Base-by-base conservation (phyloP, 2,797 vertebrate species). In the Sternotherus odoratus region DNA sequence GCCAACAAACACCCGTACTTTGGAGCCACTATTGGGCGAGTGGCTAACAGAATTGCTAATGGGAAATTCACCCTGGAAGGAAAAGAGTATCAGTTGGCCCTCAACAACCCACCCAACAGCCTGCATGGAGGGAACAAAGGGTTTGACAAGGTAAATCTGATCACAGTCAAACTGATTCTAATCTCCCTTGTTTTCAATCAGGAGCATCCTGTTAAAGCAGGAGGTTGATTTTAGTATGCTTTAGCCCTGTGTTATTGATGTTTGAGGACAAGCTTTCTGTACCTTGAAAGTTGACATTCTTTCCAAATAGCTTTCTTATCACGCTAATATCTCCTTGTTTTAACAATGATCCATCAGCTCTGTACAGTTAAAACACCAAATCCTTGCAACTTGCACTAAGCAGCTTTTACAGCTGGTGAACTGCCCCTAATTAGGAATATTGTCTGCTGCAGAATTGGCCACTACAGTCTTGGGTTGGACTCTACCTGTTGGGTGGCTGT, bases 21-120 rank as follows among this genome's bases (percentile, higher is more conserved):
- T 5, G 99, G 99, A 26, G 98, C 99, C 1, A 96, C 98, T 0
- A 95, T 99, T 66, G 99, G 99, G 4, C 98, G 99, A 1, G 99
- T 99, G 83, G 99, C 99, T 94, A 99, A 99, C 96, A 98, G 99
- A 91, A 99, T 99, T 23, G 98, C 98, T 1, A 96, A 96, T 5
- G 99, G 99, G 9, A 98, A 80, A 9, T 99, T 99, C 94, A 82
- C 54, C 0, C 17, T 99, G 51, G 98, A 99, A 0, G 98, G 98
- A 60, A 98, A 98, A 60, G 97, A 98, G 33, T 98, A 99, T 86
- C 98, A 98, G 30, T 97, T 99, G 5, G 98, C 98, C 57, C 81
- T 98, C 91, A 99, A 99, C 96, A 99, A 99, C 0, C 99, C 98
- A 26, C 99, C 99, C 48, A 99, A 99, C 96, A 98, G 99, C 16